These are phyloP conservation scores for Neodiprion fabricii DNA, from an alignment of 1,140 invertebrate genomes.

Conservation along the genomic window DNA sequence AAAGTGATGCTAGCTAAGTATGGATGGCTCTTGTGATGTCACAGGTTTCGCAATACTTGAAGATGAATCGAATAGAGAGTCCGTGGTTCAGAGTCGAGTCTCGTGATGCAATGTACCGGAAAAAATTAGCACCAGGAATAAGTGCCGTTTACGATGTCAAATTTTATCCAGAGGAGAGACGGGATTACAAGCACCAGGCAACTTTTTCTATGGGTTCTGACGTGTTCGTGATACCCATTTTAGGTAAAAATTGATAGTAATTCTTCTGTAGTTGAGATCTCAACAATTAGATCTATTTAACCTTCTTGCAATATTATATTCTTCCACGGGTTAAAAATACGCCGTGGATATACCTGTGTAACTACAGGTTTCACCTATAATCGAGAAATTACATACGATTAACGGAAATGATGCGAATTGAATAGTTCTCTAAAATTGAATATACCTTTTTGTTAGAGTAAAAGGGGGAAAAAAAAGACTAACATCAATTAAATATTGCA, in stretches of 20 bases:
- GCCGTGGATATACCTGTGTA: background rate
- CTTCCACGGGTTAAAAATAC: background rate
- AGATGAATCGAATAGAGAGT: conserved; percentile 33
- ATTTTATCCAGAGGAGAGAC: conserved; percentile 46
- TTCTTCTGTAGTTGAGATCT: background rate
- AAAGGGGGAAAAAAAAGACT: too few relatives aligned
- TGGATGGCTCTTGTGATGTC: conserved; percentile 14
- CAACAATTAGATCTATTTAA: conserved; percentile 2
- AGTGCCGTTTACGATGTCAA: conserved; percentile 41
- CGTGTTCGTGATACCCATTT: conserved; percentile 43
- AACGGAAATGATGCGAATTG: too few relatives aligned
- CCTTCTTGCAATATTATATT: background rate
- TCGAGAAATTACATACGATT: too few relatives aligned
- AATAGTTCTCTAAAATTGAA: too few relatives aligned
- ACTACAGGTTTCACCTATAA: background rate
- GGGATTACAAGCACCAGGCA: conserved; percentile 50
- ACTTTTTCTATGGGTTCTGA: conserved; percentile 44
- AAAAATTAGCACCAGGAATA: conserved; percentile 56
- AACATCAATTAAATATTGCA: too few relatives aligned
- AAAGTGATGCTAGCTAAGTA: too few relatives aligned
- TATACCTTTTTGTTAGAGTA: too few relatives aligned
- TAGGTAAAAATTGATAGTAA: conserved; percentile 35
- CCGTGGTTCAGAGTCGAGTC: conserved; percentile 46
- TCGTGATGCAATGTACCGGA: conserved; percentile 35
- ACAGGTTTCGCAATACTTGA: conserved; percentile 46